These are phyloP conservation scores for Periophthalmodon schlosseri DNA, from an alignment of 2,113 vertebrate genomes.

Conservation along the genomic window DNA sequence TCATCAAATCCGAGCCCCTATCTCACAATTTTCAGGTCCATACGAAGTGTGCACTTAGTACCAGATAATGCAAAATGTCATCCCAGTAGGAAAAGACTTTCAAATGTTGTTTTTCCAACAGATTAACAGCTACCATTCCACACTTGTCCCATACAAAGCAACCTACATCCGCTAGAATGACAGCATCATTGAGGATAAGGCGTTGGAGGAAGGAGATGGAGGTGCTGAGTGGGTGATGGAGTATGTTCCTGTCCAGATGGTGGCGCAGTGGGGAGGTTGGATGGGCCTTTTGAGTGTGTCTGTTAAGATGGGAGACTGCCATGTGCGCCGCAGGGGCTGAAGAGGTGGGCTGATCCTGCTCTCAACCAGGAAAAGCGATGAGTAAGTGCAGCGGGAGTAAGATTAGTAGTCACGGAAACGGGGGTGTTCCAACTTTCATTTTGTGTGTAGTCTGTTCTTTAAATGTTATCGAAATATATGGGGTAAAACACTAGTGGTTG, in stretches of 20 bases:
- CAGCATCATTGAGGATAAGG: constrained; percentile 6
- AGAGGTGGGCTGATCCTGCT: constrained; percentile 52
- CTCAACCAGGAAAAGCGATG: constrained; percentile 43
- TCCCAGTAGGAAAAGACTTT: too few relatives aligned
- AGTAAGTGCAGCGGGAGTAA: constrained; percentile 13
- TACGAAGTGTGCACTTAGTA: too few relatives aligned
- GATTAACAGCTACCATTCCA: neutral
- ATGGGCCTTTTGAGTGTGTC: constrained; percentile 21
- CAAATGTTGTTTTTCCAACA: neutral
- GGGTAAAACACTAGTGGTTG: too few relatives aligned
- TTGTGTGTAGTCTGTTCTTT: neutral
- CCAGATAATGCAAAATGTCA: too few relatives aligned
- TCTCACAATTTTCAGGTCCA: neutral
- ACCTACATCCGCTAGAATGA: constrained; percentile 6
- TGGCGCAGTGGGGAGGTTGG: constrained; percentile 60
- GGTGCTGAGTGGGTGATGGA: constrained; percentile 52
- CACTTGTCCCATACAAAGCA: neutral
- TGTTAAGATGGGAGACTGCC: constrained; percentile 39
- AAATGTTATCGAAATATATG: neutral
- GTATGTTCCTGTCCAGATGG: constrained; percentile 73
- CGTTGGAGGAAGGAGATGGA: constrained; percentile 19
- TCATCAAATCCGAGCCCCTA: neutral
- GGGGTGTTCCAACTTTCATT: neutral
- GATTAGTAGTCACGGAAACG: neutral
- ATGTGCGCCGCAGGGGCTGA: constrained; percentile 39